These are phyloP conservation scores for Dryobates pubescens DNA, from an alignment of 2,797 vertebrate genomes.

Conservation along the genomic window DNA sequence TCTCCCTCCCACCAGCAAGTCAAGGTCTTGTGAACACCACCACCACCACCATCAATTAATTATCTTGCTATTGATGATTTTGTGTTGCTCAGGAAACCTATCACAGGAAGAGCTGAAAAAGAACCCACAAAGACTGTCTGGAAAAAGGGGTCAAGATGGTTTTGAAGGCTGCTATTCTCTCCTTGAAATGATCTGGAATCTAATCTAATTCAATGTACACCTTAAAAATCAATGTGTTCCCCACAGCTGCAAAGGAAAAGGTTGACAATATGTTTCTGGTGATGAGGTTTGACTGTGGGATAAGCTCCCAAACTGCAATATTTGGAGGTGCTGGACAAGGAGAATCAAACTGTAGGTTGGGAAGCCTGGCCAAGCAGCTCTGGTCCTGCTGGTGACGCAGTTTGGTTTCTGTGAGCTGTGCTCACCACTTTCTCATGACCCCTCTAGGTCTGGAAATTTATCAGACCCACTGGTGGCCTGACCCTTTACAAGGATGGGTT, in stretches of 20 bases:
- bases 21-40: background rate
- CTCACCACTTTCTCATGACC: background rate
- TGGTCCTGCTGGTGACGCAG: background rate
- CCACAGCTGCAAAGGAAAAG: background rate
- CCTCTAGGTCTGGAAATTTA: background rate
- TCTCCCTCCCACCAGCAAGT: background rate
- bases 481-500: background rate
- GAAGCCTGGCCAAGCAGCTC: background rate
- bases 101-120: background rate
- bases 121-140: background rate
- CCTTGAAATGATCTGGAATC: background rate
- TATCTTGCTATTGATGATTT: background rate
- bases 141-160: background rate
- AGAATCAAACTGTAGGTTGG: accelerated
- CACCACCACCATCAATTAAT: background rate
- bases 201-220: background rate
- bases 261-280: background rate
- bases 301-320: background rate
- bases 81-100: background rate
- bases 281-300: background rate
- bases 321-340: background rate
- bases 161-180: background rate
- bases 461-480: background rate
- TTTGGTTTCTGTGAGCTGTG: background rate
- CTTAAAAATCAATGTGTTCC: background rate